Evolutionary conservation across 2,797 vertebrate genomes (phyloP).

Genomic region (Remorina albescens): DNA sequence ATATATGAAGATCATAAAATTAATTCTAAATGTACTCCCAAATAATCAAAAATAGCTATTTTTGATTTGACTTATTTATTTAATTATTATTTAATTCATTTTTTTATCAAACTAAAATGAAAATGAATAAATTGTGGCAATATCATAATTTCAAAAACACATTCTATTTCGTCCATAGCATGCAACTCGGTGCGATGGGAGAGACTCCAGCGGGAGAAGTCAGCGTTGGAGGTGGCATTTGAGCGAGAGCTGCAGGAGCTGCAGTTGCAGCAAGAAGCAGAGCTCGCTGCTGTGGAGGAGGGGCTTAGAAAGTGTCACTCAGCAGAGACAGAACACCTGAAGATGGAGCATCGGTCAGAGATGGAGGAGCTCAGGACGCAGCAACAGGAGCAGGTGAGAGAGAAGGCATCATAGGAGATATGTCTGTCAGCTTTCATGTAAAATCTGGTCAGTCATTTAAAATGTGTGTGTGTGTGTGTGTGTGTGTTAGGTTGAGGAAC

Average conservation of each 20-base stretch:
- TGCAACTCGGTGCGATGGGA: conserved; percentile 86
- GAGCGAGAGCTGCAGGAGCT: conserved; percentile 88
- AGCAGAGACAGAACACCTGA: conserved; percentile 84
- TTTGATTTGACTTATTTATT: no score
- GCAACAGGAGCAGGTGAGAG: conserved; percentile 91
- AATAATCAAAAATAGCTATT: background rate
- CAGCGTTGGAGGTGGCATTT: conserved; percentile 88
- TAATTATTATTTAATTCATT: background rate
- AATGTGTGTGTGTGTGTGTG: conserved; percentile 15
- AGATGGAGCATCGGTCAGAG: conserved; percentile 87
- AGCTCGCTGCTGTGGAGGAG: conserved; percentile 88
- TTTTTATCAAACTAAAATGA: background rate
- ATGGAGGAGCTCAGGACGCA: conserved; percentile 87
- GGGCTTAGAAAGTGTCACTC: conserved; percentile 87
- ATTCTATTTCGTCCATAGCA: conserved; percentile 71
- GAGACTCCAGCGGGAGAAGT: conserved; percentile 90
- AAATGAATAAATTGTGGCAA: background rate
- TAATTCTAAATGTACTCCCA: background rate
- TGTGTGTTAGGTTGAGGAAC: conserved; percentile 88
- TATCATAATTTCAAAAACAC: background rate
- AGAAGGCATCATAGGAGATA: conserved; percentile 26
- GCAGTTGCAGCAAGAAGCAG: conserved; percentile 88
- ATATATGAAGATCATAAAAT: background rate
- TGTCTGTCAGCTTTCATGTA: background rate
- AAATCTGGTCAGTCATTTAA: conserved; percentile 11